Base-by-base conservation (phyloP, 2,888 invertebrate genomes). In the Heliconius charithonia region DNA sequence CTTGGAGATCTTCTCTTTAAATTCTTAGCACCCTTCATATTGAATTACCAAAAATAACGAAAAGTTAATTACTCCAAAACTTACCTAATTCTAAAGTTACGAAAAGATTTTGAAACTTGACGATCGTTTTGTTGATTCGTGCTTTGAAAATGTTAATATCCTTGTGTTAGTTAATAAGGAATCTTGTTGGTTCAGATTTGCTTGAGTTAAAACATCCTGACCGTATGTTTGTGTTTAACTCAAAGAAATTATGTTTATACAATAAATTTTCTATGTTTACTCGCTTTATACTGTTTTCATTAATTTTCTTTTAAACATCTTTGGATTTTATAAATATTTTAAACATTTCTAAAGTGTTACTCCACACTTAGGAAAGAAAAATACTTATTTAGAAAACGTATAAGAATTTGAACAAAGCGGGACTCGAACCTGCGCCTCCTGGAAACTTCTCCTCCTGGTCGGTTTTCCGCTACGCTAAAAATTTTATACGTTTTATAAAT, bases 31-130 rank as follows among this genome's bases (percentile, higher is more conserved):
- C 27, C 16, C 32, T 65, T 62, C 41, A 63, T 41, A 74, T 74
- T 74, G 62, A 74, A 74, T 65, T 74, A 74, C 27, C 32, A 32
- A 59, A 37, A 72, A 72, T 59, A n/a, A 74, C 63, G 74, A 63
- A 74, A 63, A 74, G 63, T 74, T 62, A 74, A 62, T 74, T 74
- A 74, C 59, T 72, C n/a, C 27, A 59, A 32, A 59, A 72, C 59
- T 72, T 72, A 56, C n/a, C n/a, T 59, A 32, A 72, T 59, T 59
- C 59, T 72, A 72, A 72, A 72, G n/a, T 72, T 59, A 32, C 32
- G 32, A 37, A 72, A 59, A n/a, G 72, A 59, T 72, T 51, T 72
- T 32, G 59, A 72, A 72, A n/a, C 25, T 25, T n/a, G 16, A 32
- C 7, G 69, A 69, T 41, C 41, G 13, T 32, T 56, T 71, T 56